Percentiles rank a stretch among this genome's conserved stretches.
Conservation (phyloP, 2,113 vertebrate genomes). For the Coptodon rendalli region DNA sequence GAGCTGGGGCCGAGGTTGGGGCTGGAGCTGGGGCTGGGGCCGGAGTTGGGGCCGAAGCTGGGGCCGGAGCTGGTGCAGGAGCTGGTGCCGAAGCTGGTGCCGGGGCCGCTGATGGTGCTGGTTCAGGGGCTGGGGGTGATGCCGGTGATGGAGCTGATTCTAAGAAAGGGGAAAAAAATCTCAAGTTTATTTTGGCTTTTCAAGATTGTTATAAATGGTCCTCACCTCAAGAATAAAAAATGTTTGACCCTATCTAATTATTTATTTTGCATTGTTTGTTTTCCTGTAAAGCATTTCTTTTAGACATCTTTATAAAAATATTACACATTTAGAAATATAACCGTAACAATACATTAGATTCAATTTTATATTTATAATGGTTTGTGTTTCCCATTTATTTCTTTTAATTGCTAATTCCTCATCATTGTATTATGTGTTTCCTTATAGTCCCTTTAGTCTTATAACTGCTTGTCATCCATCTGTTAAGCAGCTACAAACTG, state of each 20-base stretch:
- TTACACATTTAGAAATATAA: background rate
- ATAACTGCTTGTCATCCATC: background rate
- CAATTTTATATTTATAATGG: background rate
- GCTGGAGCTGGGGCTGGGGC: background rate
- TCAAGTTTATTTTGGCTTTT: background rate
- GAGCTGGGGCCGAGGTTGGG: fast-evolving
- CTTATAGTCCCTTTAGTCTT: background rate
- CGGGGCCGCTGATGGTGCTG: background rate
- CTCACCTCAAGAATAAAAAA: background rate
- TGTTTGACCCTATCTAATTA: background rate
- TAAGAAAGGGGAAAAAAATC: background rate
- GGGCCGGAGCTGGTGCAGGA: fast-evolving
- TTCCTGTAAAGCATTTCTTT: background rate
- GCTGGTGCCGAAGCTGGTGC: background rate
- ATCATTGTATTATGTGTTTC: background rate
- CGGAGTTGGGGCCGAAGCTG: fast-evolving
- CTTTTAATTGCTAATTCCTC: background rate
- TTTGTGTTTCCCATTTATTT: background rate
- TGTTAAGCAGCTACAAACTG: background rate
- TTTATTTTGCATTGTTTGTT: background rate
- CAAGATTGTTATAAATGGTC: background rate
- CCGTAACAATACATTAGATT: background rate
- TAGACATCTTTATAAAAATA: background rate
- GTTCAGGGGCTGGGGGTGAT: background rate
- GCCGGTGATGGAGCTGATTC: background rate